Base-by-base conservation (phyloP, 2,888 invertebrate species). In the Pachymerium ferrugineum region DNA sequence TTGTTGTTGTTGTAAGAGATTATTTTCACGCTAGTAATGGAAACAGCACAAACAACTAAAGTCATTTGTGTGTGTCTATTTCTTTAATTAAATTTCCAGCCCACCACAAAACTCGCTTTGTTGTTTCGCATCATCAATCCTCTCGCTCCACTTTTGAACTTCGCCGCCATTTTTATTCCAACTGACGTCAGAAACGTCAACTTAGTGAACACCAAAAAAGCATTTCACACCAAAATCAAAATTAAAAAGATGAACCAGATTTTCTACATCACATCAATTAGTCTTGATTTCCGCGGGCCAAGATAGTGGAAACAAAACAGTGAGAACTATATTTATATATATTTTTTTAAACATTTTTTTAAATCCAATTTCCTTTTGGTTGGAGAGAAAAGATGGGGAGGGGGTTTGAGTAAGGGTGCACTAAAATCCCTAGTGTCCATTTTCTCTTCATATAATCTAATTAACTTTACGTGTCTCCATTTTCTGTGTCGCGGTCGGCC, bases 371-470 rank as follows among this genome's bases (percentile, higher is more conserved):
- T 33, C 12, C n/a, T 6, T 33, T 33, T 33, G 33, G 6, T 33
- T 6, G 33, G 16, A 8, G 14, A 42, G 16, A 8, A 8, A 42
- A 42, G 14, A 42, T 42, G 42, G 42, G 14, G 42, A 42, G 42
- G 42, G 14, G 12, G 42, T 42, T 5, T 42, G 42, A 16, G n/a
- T 42, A 42, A 42, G 42, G 42, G 42, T 42, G 42, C 42, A 42
- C 42, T 42, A 42, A 42, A 42, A 42, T 42, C 42, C 42, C 42
- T 4, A 42, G 42, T 42, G 42, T 42, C 42, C 42, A 42, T 42
- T 42, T 42, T 42, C 42, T 42, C 42, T 42, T 42, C 42, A 42
- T 42, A 42, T 42, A 42, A 42, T 42, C 42, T 42, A 42, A 42
- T 42, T 42, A 42, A 42, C 42, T 42, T 42, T 42, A 42, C 42